Conservation (phyloP, 2,888 invertebrate species). For the Drosophila stalkeri region DNA sequence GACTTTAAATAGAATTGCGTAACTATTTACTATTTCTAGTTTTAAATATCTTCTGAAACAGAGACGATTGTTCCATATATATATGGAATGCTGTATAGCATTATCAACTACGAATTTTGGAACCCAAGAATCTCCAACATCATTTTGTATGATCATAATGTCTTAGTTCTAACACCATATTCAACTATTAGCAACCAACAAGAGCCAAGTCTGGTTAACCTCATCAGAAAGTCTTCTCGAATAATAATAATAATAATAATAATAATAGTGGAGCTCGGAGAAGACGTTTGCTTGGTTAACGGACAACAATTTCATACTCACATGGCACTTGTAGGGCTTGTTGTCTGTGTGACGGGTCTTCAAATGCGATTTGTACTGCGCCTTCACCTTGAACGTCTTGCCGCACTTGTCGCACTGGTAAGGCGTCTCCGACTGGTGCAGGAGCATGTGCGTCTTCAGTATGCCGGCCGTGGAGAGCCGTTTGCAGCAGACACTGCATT, state of each 20-base stretch:
- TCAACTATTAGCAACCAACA: no score
- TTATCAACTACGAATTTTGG: no score
- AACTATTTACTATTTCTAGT: no score
- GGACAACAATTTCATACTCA: constrained; percentile 55
- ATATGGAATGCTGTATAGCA: no score
- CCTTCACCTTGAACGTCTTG: constrained; percentile 83
- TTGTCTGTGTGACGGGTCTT: constrained; percentile 86
- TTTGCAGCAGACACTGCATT: constrained; percentile 85
- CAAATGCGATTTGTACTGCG: constrained; percentile 83
- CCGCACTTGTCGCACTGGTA: constrained; percentile 83
- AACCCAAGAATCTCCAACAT: background rate
- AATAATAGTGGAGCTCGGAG: no score
- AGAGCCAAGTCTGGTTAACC: no score
- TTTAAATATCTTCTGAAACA: no score
- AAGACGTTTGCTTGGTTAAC: background rate
- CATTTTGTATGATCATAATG: background rate
- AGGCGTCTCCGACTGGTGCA: constrained; percentile 85
- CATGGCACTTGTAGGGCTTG: constrained; percentile 86
- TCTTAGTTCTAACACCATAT: no score
- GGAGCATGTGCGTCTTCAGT: constrained; percentile 85
- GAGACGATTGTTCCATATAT: no score
- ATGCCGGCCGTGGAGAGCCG: constrained; percentile 85
- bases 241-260: no score
- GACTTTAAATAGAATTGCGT: no score
- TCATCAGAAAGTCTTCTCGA: no score